Evolutionary conservation across 2,888 invertebrate genomes (phyloP).

Genomic region (Tholera decimalis): DNA sequence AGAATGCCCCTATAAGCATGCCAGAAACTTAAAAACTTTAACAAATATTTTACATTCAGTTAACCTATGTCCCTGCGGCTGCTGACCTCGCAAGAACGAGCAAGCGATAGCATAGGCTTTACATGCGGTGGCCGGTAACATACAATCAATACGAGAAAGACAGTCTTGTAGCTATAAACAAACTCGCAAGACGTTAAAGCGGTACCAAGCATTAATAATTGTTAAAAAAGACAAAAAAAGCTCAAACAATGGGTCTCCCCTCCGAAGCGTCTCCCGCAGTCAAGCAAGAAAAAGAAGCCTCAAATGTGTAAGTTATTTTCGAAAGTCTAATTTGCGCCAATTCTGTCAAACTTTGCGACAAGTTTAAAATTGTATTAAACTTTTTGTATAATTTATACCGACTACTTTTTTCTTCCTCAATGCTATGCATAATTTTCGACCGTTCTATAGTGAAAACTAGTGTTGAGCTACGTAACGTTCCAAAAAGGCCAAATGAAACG

Average conservation of each 20-base stretch:
- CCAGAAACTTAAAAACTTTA: too few species aligned
- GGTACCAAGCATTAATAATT: background rate
- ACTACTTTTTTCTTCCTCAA: too few species aligned
- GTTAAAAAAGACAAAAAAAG: background rate
- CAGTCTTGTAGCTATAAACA: background rate
- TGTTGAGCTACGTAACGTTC: too few species aligned
- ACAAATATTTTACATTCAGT: background rate
- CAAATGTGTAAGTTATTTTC: slow-evolving; percentile 12
- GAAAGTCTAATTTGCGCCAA: background rate
- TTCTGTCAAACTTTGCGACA: background rate
- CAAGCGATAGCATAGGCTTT: slow-evolving; percentile 32
- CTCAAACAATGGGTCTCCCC: slow-evolving; percentile 6
- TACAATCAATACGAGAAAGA: slow-evolving; percentile 37
- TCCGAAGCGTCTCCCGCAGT: background rate
- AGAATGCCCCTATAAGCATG: background rate
- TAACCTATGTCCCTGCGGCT: slow-evolving; percentile 2
- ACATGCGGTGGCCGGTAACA: slow-evolving; percentile 11
- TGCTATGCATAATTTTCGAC: too few species aligned
- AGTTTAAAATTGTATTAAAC: background rate
- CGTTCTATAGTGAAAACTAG: too few species aligned
- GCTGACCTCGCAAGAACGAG: slow-evolving; percentile 36
- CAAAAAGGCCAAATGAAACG: too few species aligned
- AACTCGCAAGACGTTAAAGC: background rate
- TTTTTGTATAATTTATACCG: too few species aligned
- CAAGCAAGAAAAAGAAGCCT: background rate